Base-by-base conservation (phyloP, 2,797 vertebrate genomes). In the Kryptopterus vitreolus region DNA sequence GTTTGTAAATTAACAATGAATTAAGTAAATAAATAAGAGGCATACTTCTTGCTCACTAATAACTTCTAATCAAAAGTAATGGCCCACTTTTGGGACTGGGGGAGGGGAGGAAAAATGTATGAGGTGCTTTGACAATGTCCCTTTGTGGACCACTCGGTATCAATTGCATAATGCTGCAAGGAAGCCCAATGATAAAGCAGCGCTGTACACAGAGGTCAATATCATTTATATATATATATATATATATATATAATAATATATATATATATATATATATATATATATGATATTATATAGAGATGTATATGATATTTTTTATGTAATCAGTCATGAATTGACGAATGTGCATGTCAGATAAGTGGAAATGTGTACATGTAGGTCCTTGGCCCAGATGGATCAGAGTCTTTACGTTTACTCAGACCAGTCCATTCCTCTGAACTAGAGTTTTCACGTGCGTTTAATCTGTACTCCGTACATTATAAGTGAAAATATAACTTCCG, bases 131-230 rank as follows among this genome's bases (percentile, higher is more conserved):
- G 58, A 72, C 43, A 65, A 74, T 50, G 29, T 81, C 76, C 75
- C 74, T 74, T 76, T 69, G n/a, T 78, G 63, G 79, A 71, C 81
- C 61, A 63, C 71, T 80, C 78, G 76, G 81, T 58, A 80, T 86
- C 81, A 75, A 65, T 86, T 85, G 85, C 85, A 86, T 85, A 86
- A 86, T 77, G 80, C 83, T 80, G 77, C 77, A 75, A 81, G 85
- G 85, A 86, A 86, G 85, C 83, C 81, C 81, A 43, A 50, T 71
- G 77, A 85, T 83, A 80, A 85, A 86, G 85, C 85, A 83, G 83
- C 83, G 77, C 83, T 81, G 79, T 83, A 81, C 83, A 80, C 77
- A 83, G 79, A 83, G 84, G 76, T 73, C 84, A 59, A 63, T 65
- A 59, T 82, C 24, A 22, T 65, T 9, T 65, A 22, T 65, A 16